Base-by-base conservation (phyloP, 2,888 invertebrate species). In the Pseudococcus jackbeardsleyi region DNA sequence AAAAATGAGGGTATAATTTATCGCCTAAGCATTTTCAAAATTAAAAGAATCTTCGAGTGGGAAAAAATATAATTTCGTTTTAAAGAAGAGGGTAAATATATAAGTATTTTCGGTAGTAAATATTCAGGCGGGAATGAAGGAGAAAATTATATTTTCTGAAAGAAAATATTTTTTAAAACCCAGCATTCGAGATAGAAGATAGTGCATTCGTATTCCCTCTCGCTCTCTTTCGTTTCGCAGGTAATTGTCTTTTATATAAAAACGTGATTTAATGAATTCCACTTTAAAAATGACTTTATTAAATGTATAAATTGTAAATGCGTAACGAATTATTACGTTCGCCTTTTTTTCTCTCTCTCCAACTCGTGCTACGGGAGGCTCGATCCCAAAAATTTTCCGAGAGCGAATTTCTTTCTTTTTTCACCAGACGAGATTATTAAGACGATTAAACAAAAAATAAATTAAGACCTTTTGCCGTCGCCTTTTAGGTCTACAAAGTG, bases 181-280 rank as follows among this genome's bases (percentile, higher is more conserved):
- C 39, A 39, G 26, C 26, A 33, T 33, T 33, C 26, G 39, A 77
- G 39, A 39, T 39, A 17, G 17, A 7, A 33, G 39, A 77, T 77
- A 77, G 39, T 77, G 77, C 19, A 79, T 39, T n/a, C 26, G 42
- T n/a, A 42, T 46, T 33, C 26, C 19, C 15, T 33, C 33, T 12
- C 72, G 11, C 17, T 33, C 33, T 15, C 42, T 42, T 42, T n/a
- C n/a, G 15, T 79, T 42, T 42, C 79, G 77, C 42, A 79, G 79
- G 79, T 42, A 42, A 79, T 72, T 79, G 79, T 79, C 79, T 79
- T 79, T 77, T 22, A 33, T 42, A n/a, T 39, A 79, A 79, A 79
- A 79, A 79, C 79, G 79, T 79, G 79, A 79, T 79, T 79, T 79
- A 79, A 79, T 79, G 79, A 79, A 79, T 42, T 79, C 42, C 68